Conservation (phyloP, 1,140 invertebrate genomes). For the Dufourea novaeangliae region DNA sequence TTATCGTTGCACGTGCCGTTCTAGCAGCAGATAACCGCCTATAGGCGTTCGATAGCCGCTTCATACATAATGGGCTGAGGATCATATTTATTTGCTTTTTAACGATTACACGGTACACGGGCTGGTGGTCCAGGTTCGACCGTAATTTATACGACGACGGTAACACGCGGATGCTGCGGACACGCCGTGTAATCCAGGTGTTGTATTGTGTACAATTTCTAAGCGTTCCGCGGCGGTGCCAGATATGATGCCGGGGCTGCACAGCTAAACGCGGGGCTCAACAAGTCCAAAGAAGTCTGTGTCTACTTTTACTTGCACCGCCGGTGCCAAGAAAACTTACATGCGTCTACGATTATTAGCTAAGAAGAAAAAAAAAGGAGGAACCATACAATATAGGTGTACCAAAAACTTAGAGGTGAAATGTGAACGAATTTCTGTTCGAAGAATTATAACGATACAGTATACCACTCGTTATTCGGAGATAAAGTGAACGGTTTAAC, state of each 20-base stretch:
- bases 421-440: too few relatives aligned
- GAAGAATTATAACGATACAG: too few relatives aligned
- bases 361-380: conserved; percentile 19
- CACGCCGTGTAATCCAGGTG: conserved; percentile 13
- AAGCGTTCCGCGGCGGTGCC: conserved; percentile 9
- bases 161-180: conserved; percentile 15
- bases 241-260: background rate
- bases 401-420: too few relatives aligned
- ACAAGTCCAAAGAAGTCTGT: conserved; percentile 43
- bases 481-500: too few relatives aligned
- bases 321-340: conserved; percentile 29
- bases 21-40: conserved; percentile 49
- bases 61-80: conserved; percentile 18
- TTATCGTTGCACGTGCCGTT: conserved; percentile 54
- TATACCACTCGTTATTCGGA: too few relatives aligned
- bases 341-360: background rate
- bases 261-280: conserved; percentile 21
- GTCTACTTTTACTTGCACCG: conserved; percentile 29
- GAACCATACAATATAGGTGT: too few relatives aligned
- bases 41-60: conserved; percentile 39
- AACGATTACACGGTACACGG: conserved; percentile 6
- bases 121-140: background rate
- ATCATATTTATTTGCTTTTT: conserved; percentile 42
- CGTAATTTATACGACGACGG: background rate
- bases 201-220: conserved; percentile 43